phyloP scores from a whole-genome alignment of 2,888 invertebrate genomes.

The Scaeva pyrastri region DNA sequence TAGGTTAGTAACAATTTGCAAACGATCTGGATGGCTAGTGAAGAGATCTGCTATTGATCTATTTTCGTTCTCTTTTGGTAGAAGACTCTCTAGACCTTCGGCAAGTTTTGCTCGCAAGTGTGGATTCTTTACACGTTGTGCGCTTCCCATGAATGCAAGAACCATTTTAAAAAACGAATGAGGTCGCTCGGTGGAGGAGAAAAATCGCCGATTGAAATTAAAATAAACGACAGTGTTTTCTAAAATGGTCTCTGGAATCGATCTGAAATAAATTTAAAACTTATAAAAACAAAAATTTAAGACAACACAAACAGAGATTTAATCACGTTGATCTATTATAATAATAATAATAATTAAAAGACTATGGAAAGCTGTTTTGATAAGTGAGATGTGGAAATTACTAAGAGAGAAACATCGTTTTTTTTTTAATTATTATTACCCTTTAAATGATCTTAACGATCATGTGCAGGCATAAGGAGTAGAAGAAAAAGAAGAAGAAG shows the following conservation, averaged over 20 bases:
- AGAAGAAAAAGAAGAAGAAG: no score
- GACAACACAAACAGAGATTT: no score
- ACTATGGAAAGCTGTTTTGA: no score
- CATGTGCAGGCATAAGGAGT: no score
- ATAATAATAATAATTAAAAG: no score
- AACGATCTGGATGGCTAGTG: conserved; percentile 89
- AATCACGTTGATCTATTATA: no score
- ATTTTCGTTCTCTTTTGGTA: conserved; percentile 88
- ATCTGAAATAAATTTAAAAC: conserved; percentile 84
- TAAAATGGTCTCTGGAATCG: conserved; percentile 94
- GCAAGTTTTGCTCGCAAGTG: conserved; percentile 96
- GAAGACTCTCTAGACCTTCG: conserved; percentile 93
- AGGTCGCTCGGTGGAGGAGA: conserved; percentile 85
- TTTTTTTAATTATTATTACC: no score
- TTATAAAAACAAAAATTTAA: no score
- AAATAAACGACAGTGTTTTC: conserved; percentile 94
- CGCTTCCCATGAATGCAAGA: conserved; percentile 94
- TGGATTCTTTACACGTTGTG: conserved; percentile 93
- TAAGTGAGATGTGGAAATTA: no score
- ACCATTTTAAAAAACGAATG: conserved; percentile 91
- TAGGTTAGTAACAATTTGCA: conserved; percentile 91
- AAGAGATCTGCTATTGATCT: conserved; percentile 90
- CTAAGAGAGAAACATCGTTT: no score
- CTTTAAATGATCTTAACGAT: no score
- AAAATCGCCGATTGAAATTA: conserved; percentile 89